A percentile compares a stretch with the other conserved stretches of the same genome.
These are phyloP conservation scores for Glossophaga mutica DNA, from an alignment of 2,797 vertebrate genomes.

Conservation along the genomic window DNA sequence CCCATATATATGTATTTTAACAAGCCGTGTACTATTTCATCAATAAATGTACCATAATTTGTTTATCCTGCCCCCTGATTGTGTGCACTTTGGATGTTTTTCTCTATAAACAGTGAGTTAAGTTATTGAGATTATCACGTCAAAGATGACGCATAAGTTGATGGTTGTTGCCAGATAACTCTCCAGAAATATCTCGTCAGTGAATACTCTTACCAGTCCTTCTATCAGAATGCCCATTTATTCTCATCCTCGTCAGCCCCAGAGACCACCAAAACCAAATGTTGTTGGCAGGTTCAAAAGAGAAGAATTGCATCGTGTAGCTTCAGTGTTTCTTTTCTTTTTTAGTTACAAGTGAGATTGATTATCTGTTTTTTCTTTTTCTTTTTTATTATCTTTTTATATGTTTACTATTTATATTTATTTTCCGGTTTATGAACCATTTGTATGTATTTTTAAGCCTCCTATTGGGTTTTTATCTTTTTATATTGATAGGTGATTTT, in stretches of 20 bases:
- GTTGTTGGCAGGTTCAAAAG: background rate
- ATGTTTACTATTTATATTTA: background rate
- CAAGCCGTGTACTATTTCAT: background rate
- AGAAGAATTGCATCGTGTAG: background rate
- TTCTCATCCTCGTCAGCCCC: background rate
- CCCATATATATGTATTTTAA: background rate
- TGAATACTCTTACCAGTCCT: background rate
- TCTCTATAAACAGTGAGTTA: background rate
- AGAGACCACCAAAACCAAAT: background rate
- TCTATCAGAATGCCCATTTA: background rate
- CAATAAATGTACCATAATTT: background rate
- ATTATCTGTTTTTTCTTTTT: background rate
- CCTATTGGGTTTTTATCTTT: background rate
- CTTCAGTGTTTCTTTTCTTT: background rate
- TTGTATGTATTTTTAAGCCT: background rate
- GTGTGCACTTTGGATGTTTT: background rate
- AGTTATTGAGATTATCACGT: background rate
- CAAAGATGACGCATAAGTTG: background rate
- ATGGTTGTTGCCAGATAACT: background rate
- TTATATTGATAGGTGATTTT: background rate
- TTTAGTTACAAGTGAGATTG: conserved; percentile 25
- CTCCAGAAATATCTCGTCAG: background rate
- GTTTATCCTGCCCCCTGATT: background rate
- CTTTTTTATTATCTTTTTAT: background rate
- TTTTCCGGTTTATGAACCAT: background rate